These are phyloP conservation scores for Gymnothorax javanicus DNA, from an alignment of 2,797 vertebrate species.

Conservation along the genomic window DNA sequence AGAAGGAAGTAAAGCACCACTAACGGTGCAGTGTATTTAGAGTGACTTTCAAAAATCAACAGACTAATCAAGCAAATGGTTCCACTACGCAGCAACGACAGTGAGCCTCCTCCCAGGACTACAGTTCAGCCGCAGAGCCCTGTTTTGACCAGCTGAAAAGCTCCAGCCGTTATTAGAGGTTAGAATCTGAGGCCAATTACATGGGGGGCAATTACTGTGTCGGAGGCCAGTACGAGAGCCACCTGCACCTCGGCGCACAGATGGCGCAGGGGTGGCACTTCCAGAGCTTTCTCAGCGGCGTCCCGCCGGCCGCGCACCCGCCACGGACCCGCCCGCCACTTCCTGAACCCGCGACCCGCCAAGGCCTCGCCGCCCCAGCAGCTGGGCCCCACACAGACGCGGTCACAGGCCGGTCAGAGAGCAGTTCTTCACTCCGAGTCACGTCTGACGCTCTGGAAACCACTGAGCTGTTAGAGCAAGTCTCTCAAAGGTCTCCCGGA, in stretches of 20 bases:
- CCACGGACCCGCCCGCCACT: conserved; percentile 34
- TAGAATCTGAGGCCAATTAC: background rate
- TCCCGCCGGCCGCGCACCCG: conserved; percentile 43
- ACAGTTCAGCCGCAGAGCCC: background rate
- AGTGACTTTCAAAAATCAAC: background rate
- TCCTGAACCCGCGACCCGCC: conserved; percentile 26
- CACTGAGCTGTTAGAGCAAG: background rate
- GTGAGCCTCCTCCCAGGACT: background rate
- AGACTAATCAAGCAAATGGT: background rate
- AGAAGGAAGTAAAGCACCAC: background rate
- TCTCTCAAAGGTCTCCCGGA: background rate
- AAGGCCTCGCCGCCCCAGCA: conserved; percentile 38
- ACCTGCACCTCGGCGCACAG: conserved; percentile 66
- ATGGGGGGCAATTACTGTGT: conserved; percentile 55
- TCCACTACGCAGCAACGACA: background rate
- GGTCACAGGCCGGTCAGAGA: background rate
- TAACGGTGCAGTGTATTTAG: background rate
- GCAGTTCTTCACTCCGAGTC: background rate
- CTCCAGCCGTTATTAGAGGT: background rate
- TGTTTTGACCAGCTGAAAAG: background rate
- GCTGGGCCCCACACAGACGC: background rate
- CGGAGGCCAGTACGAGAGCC: conserved; percentile 57
- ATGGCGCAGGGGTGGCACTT: conserved; percentile 57
- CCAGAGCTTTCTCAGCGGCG: conserved; percentile 34
- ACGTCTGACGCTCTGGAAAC: background rate